A percentile compares a stretch with the other conserved stretches of the same genome.
Conservation (phyloP, 2,113 vertebrate species). For the Brienomyrus longianalis region DNA sequence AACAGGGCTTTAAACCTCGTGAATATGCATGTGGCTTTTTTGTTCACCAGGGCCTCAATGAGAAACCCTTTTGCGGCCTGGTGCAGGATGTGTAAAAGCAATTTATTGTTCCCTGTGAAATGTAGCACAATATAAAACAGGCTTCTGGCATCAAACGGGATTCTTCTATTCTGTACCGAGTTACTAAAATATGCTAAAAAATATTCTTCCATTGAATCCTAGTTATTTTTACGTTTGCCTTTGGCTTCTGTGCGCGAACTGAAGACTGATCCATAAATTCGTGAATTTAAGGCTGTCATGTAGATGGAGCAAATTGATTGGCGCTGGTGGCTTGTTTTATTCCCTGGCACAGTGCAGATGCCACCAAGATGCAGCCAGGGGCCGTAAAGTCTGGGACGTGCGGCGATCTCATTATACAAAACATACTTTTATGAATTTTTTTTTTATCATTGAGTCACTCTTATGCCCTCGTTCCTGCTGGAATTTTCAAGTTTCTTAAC, state of each 20-base stretch:
- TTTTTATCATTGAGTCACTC: neutral
- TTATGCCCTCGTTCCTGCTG: neutral
- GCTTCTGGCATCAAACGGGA: neutral
- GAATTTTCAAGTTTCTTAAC: neutral
- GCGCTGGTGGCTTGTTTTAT: neutral
- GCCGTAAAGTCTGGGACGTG: neutral
- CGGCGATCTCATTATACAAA: neutral
- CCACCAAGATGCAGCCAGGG: neutral
- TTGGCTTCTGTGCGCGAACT: neutral
- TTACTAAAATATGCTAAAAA: neutral
- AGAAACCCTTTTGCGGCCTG: neutral
- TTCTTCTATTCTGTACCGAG: neutral
- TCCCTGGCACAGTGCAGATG: neutral
- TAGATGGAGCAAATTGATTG: neutral
- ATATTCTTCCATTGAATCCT: neutral
- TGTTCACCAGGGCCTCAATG: neutral
- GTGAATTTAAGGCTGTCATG: neutral
- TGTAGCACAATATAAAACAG: neutral
- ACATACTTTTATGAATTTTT: neutral
- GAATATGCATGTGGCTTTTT: constrained; percentile 1
- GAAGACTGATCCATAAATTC: neutral
- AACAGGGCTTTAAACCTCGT: neutral
- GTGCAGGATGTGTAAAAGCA: neutral
- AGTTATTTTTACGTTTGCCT: neutral
- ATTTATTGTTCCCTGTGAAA: constrained; percentile 3